Evolutionary conservation across 2,888 invertebrate genomes (phyloP).

Genomic region (Entomobrya multifasciata): DNA sequence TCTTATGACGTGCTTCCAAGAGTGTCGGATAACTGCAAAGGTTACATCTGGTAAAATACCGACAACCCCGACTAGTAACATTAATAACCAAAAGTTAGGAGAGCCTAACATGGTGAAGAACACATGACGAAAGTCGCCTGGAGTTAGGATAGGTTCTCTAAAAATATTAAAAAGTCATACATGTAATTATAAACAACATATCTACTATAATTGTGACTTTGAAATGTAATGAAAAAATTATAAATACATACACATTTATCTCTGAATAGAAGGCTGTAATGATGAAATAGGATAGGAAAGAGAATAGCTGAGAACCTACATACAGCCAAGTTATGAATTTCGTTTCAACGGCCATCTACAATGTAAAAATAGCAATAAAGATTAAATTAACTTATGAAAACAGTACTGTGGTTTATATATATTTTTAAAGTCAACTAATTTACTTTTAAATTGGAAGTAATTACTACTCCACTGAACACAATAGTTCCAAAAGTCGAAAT

Average conservation of each 20-base stretch:
- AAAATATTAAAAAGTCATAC: background rate
- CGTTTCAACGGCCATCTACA: constrained; percentile 84
- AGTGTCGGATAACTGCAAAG: constrained; percentile 70
- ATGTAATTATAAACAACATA: background rate
- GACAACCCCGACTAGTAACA: constrained; percentile 82
- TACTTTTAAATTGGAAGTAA: background rate
- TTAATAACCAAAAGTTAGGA: constrained; percentile 85
- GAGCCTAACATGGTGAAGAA: constrained; percentile 85
- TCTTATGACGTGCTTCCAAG: constrained; percentile 55
- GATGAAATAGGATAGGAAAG: constrained; percentile 84
- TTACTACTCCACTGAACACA: too few species aligned
- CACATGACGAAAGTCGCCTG: constrained; percentile 80
- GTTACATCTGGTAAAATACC: constrained; percentile 84
- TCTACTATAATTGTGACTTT: background rate
- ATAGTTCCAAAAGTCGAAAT: too few species aligned
- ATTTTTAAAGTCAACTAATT: background rate
- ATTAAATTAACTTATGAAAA: background rate
- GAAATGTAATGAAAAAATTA: background rate
- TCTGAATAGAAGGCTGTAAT: constrained; percentile 84
- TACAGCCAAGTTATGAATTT: constrained; percentile 84
- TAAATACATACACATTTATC: constrained; percentile 82
- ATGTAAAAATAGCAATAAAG: background rate
- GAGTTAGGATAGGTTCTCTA: constrained; percentile 46
- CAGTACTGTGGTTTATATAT: background rate
- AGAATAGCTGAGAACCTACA: constrained; percentile 83